Evolutionary conservation across 2,113 vertebrate species (phyloP).

Genomic region (Triplophysa siluroides): DNA sequence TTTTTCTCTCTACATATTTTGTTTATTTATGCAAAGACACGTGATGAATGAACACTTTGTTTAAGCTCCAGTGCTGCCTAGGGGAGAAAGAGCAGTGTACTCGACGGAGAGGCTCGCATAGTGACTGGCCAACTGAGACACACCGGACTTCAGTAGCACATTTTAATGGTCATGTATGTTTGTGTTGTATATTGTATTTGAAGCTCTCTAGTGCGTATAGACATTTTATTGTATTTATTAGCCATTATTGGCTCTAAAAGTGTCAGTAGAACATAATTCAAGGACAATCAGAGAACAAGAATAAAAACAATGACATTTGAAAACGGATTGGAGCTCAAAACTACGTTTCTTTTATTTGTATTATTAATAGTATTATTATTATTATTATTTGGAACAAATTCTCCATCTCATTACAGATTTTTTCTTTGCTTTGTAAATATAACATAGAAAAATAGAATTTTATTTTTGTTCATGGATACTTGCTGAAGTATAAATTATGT

Average conservation of each 20-base stretch:
- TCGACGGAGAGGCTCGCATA: conserved; percentile 74
- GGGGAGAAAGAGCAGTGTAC: conserved; percentile 74
- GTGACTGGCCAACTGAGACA: conserved; percentile 79
- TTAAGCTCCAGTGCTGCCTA: conserved; percentile 89
- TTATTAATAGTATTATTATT: conserved; percentile 11
- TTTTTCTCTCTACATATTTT: conserved; percentile 92
- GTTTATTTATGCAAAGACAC: conserved; percentile 99
- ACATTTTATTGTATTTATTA: conserved; percentile 94
- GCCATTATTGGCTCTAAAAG: conserved; percentile 92
- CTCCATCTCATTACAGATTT: conserved; percentile 89
- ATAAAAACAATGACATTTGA: conserved; percentile 63
- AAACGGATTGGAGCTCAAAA: conserved; percentile 83
- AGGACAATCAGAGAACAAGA: conserved; percentile 86
- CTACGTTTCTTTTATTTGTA: conserved; percentile 75
- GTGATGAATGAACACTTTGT: conserved; percentile 94
- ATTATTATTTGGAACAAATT: conserved; percentile 70
- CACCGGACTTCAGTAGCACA: conserved; percentile 75
- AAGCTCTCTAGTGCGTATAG: conserved; percentile 83
- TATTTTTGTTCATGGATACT: conserved; percentile 94
- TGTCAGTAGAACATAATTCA: conserved; percentile 81
- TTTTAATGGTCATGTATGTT: conserved; percentile 76
- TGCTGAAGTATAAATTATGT: conserved; percentile 96
- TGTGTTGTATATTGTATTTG: conserved; percentile 81
- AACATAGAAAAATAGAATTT: conserved; percentile 94
- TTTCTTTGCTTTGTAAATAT: conserved; percentile 89